Evolutionary conservation across 2,113 vertebrate genomes (phyloP).

Genomic region (Machaerirhynchus nigripectus): DNA sequence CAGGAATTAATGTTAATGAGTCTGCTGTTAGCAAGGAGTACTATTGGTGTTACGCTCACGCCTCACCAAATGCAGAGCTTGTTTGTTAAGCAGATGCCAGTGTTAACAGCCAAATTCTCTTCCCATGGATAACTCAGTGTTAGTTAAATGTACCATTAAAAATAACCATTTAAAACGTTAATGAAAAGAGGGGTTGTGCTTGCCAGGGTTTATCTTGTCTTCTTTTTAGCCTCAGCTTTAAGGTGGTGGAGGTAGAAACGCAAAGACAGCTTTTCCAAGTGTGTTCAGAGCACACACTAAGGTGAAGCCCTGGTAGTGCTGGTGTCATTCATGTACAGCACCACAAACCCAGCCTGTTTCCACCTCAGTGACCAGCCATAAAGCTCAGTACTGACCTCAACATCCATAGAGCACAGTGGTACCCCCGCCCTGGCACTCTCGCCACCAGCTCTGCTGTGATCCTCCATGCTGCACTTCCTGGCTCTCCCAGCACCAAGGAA

Average conservation of each 20-base stretch:
- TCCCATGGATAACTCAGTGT: slow-evolving; percentile 63
- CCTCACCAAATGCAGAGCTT: slow-evolving; percentile 51
- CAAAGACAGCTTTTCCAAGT: not conserved
- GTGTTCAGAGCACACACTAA: not conserved
- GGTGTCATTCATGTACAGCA: not conserved
- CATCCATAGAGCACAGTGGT: not conserved
- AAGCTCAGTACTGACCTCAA: not conserved
- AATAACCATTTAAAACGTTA: slow-evolving; percentile 68
- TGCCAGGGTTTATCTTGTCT: not conserved
- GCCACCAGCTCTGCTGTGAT: not conserved
- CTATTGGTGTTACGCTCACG: slow-evolving; percentile 46
- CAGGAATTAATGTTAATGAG: slow-evolving; percentile 69
- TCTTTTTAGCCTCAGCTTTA: not conserved
- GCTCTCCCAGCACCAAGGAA: not conserved
- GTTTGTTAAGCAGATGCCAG: slow-evolving; percentile 68
- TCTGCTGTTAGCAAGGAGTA: slow-evolving; percentile 53
- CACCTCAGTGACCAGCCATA: not conserved
- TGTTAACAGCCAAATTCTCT: slow-evolving; percentile 67
- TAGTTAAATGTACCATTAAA: slow-evolving; percentile 78
- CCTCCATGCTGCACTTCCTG: rapidly evolving
- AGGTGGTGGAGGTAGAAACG: not conserved
- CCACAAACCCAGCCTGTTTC: not conserved
- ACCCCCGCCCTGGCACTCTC: not conserved
- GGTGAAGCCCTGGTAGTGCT: not conserved
- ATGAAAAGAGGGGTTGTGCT: slow-evolving; percentile 42